These are phyloP conservation scores for Drosophila emarginata DNA, from an alignment of 2,888 invertebrate species.

Conservation along the genomic window DNA sequence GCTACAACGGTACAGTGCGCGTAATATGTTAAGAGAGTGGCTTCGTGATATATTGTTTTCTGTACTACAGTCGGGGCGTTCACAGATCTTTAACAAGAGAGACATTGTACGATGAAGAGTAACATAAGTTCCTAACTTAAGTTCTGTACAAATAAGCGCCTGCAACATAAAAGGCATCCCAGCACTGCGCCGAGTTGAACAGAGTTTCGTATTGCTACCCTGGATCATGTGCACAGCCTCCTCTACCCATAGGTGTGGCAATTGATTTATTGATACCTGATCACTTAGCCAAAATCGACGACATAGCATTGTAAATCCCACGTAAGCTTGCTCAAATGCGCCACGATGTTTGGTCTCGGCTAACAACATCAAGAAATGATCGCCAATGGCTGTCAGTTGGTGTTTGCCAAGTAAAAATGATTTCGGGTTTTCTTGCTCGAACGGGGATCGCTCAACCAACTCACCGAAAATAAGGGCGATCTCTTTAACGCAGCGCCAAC, in stretches of 20 bases:
- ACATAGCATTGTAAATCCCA: conserved; percentile 92
- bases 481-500: conserved; percentile 97
- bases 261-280: conserved; percentile 83
- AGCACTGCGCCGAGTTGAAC: conserved; percentile 94
- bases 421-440: conserved; percentile 67
- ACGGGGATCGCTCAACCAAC: conserved; percentile 84
- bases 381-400: conserved; percentile 85
- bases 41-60: conserved; percentile 83
- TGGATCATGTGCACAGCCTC: conserved; percentile 85
- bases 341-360: conserved; percentile 94
- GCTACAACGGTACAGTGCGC: conserved; percentile 90
- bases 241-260: conserved; percentile 87
- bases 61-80: neutral
- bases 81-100: conserved; percentile 83
- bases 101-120: conserved; percentile 85
- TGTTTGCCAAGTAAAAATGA: conserved; percentile 67
- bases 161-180: conserved; percentile 95
- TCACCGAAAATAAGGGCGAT: conserved; percentile 88
- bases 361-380: conserved; percentile 87
- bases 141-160: conserved; percentile 90
- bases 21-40: conserved; percentile 93
- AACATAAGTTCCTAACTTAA: conserved; percentile 85
- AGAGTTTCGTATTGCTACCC: conserved; percentile 84
- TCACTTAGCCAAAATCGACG: conserved; percentile 84
- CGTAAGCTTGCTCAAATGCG: conserved; percentile 97